Conservation (phyloP, 2,888 invertebrate genomes). For the Leptinotarsa juncta region DNA sequence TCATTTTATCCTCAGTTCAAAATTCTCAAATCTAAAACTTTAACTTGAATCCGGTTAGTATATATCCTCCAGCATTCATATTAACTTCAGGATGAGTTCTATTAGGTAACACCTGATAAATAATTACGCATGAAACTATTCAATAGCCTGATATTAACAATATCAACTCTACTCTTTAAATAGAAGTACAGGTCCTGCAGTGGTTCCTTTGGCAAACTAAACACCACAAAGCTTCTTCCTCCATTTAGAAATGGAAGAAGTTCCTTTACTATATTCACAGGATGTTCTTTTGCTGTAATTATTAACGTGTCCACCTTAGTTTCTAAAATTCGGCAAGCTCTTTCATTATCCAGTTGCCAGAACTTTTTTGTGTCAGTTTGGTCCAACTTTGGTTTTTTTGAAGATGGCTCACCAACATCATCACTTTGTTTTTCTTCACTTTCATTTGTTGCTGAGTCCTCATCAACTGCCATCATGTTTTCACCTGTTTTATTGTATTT, state of each 20-base stretch:
- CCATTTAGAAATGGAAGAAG: slow-evolving; percentile 82
- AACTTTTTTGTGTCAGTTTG: slow-evolving; percentile 51
- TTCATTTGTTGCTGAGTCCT: slow-evolving; percentile 8
- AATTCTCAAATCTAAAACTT: slow-evolving; percentile 40
- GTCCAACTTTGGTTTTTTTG: slow-evolving; percentile 41
- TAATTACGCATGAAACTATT: slow-evolving; percentile 91
- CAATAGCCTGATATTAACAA: slow-evolving; percentile 81
- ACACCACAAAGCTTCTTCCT: slow-evolving; percentile 88
- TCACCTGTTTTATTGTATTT: slow-evolving; percentile 17
- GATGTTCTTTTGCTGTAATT: slow-evolving; percentile 88
- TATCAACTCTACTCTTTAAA: slow-evolving; percentile 78
- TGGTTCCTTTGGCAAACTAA: slow-evolving; percentile 83
- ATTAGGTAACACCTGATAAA: slow-evolving; percentile 88
- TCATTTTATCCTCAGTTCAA: not conserved
- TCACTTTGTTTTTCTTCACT: slow-evolving; percentile 15
- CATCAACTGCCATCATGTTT: slow-evolving; percentile 12
- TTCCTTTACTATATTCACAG: slow-evolving; percentile 80
- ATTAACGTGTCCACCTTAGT: slow-evolving; percentile 80
- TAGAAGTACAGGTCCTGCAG: slow-evolving; percentile 85
- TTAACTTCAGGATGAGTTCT: slow-evolving; percentile 95
- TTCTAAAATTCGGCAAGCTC: slow-evolving; percentile 73
- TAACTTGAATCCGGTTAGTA: slow-evolving; percentile 77
- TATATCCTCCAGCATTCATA: slow-evolving; percentile 91
- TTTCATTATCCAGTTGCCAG: slow-evolving; percentile 78
- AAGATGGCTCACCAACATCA: slow-evolving; percentile 26